These are phyloP conservation scores for Acromyrmex heyeri DNA, from an alignment of 1,140 invertebrate species.

Conservation along the genomic window DNA sequence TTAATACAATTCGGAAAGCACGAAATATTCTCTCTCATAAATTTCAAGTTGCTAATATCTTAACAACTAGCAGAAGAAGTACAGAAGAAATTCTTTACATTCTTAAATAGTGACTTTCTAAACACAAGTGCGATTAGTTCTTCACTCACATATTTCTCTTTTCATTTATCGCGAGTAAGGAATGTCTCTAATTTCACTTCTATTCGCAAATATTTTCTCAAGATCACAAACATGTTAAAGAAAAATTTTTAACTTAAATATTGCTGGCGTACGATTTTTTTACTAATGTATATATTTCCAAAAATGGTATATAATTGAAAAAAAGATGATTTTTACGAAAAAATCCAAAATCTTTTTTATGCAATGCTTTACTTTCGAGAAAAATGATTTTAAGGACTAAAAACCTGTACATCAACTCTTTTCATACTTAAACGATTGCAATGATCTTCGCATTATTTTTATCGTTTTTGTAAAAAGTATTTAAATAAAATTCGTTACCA, in stretches of 20 bases:
- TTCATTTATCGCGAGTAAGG: neutral
- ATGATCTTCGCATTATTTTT: neutral
- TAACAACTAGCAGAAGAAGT: neutral
- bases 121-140: slow-evolving; percentile 1
- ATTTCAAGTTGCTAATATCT: neutral
- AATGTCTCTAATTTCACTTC: slow-evolving; percentile 24
- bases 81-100: neutral
- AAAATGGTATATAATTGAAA: neutral
- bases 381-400: neutral
- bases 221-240: neutral
- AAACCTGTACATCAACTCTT: neutral
- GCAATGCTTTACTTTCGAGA: neutral
- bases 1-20: neutral
- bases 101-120: slow-evolving; percentile 15
- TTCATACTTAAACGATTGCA: neutral
- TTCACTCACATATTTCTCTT: neutral
- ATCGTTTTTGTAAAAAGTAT: no score
- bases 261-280: neutral
- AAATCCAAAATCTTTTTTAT: neutral
- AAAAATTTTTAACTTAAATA: neutral
- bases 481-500: no score
- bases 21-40: slow-evolving; percentile 1
- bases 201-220: slow-evolving; percentile 17
- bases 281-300: neutral
- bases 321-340: neutral